Base-by-base conservation (phyloP, 2,113 vertebrate genomes). In the Fukomys damarensis region DNA sequence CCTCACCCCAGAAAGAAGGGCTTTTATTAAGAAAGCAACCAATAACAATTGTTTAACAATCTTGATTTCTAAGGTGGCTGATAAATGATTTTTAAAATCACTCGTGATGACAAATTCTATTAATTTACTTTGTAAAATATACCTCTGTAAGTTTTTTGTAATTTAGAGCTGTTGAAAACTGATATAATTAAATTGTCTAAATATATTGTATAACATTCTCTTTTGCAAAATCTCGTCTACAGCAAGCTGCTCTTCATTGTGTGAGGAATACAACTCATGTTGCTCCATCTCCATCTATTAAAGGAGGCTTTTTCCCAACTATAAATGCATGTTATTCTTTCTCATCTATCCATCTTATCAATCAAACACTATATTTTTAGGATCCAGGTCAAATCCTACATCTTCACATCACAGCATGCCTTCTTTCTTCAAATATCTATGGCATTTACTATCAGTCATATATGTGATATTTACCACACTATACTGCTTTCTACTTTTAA, bases 31-130 rank as follows among this genome's bases (percentile, higher is more conserved):
- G n/a, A n/a, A n/a, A n/a, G n/a, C n/a, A n/a, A n/a, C n/a, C n/a
- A n/a, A n/a, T n/a, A n/a, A n/a, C n/a, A n/a, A n/a, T n/a, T 41
- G 7, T 41, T 74, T 63, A 76, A 94, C 56, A 3, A 49, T 58
- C 54, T 63, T n/a, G 2, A 77, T 38, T 72, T 84, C 3, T 28
- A 16, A 35, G 3, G 14, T 68, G 8, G 58, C 30, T 79, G n/a
- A 35, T 54, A 5, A 10, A 14, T 6, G 43, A 77, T 52, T 74
- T 93, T 87, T 63, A 89, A 84, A 83, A 56, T 87, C 2, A 88
- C 86, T 93, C 98, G 97, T n/a, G 98, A 89, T 98, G 97, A 94
- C 97, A 98, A 77, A 98, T 95, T 70, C 88, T 97, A 66, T 96
- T 95, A 83, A 98, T 88, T 0, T 97, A 80, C 28, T 96, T 94